These are phyloP conservation scores for Rhamphomyia laevipes DNA, from an alignment of 2,888 invertebrate species.

Conservation along the genomic window DNA sequence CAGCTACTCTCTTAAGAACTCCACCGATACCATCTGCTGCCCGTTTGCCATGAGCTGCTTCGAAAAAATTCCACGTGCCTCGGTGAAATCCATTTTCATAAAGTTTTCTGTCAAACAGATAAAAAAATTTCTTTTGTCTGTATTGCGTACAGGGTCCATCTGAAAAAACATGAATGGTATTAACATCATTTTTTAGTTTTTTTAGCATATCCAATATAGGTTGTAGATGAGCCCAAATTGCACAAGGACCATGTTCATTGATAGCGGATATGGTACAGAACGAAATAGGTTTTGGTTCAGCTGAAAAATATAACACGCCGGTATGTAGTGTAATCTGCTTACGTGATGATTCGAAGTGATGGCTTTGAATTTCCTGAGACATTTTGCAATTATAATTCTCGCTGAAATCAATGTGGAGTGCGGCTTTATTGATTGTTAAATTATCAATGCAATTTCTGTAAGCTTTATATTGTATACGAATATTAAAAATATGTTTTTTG, in stretches of 20 bases:
- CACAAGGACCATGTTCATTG: neutral
- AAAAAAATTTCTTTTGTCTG: conserved; percentile 1
- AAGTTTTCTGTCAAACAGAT: neutral
- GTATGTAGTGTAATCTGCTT: neutral
- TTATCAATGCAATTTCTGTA: neutral
- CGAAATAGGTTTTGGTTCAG: neutral
- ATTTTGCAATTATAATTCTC: conserved; percentile 5
- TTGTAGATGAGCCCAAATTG: neutral
- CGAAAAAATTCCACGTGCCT: conserved; percentile 1
- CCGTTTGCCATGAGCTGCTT: conserved; percentile 1
- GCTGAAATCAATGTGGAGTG: conserved; percentile 5
- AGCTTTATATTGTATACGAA: neutral
- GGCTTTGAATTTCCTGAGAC: neutral
- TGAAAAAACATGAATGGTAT: neutral
- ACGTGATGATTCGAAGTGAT: conserved; percentile 1
- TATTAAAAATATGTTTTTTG: neutral
- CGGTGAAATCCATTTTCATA: conserved; percentile 1
- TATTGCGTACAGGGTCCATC: conserved; percentile 2
- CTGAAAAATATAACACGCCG: neutral
- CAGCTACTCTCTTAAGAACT: neutral
- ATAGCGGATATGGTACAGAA: neutral
- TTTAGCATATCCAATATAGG: neutral
- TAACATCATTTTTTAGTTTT: neutral
- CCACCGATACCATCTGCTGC: conserved; percentile 4
- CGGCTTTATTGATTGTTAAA: neutral